phyloP scores from a whole-genome alignment of 1,140 invertebrate species.

The Sitobion miscanthi region DNA sequence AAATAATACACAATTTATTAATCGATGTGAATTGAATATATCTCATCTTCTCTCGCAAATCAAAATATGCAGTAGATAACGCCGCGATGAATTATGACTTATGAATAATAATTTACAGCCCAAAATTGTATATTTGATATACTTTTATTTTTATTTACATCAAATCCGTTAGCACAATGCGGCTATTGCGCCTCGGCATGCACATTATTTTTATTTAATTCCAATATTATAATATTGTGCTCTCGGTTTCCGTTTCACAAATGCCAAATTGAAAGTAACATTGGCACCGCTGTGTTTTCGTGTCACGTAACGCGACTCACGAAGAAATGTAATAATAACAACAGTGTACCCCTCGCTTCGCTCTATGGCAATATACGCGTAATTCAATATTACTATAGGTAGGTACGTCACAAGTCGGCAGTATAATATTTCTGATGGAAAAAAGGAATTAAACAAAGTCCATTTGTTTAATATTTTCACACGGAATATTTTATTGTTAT shows the following conservation, averaged over 20 bases:
- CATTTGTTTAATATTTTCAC: background rate
- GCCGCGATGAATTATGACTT: background rate
- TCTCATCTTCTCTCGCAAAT: background rate
- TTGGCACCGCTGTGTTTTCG: background rate
- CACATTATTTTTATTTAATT: conserved; percentile 13
- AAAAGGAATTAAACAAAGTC: background rate
- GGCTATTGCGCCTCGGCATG: background rate
- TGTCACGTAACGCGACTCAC: background rate
- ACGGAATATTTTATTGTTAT: background rate
- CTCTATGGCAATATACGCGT: background rate
- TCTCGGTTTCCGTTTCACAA: background rate
- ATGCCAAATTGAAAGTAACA: conserved; percentile 9
- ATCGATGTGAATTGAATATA: background rate
- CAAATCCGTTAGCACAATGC: background rate
- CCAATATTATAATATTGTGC: background rate
- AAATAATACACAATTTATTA: background rate
- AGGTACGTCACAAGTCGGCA: background rate
- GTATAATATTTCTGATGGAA: background rate
- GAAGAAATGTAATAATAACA: background rate
- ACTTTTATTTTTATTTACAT: background rate
- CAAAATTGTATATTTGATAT: background rate
- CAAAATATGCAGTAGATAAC: background rate
- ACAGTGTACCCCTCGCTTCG: background rate
- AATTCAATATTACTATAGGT: conserved; percentile 1
- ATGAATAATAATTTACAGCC: background rate